Evolutionary conservation across 2,113 vertebrate genomes (phyloP).

Genomic region (Erythrocercus mccallii): DNA sequence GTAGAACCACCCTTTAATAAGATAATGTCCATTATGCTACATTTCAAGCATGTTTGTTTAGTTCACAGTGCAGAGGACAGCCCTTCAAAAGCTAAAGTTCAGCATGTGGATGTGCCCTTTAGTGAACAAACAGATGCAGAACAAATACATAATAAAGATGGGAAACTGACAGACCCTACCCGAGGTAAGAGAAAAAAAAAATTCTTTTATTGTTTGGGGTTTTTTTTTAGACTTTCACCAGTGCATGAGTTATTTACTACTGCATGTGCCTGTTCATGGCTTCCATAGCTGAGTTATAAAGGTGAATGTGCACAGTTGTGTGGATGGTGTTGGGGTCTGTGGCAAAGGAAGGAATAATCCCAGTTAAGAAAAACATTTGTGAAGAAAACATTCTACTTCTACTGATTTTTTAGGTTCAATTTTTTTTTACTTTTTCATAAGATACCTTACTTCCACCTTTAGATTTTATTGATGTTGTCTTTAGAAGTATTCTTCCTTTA

Average conservation of each 20-base stretch:
- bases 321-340: neutral
- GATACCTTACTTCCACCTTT: neutral
- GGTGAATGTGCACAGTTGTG: neutral
- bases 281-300: neutral
- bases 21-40: neutral
- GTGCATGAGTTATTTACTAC: neutral
- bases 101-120: neutral
- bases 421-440: neutral
- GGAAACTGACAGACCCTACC: neutral
- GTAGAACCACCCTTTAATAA: neutral
- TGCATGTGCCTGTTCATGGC: neutral
- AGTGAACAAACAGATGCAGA: neutral
- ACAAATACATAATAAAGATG: neutral
- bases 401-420: neutral
- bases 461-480: neutral
- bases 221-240: neutral
- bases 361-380: neutral
- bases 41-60: constrained; percentile 14
- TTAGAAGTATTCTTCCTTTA: neutral
- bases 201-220: neutral
- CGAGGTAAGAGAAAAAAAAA: neutral
- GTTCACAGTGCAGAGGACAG: neutral
- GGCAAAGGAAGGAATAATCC: neutral
- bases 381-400: neutral
- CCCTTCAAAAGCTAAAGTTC: constrained; percentile 23